Evolutionary conservation across 2,113 vertebrate species (phyloP).

Genomic region (Alces alces): DNA sequence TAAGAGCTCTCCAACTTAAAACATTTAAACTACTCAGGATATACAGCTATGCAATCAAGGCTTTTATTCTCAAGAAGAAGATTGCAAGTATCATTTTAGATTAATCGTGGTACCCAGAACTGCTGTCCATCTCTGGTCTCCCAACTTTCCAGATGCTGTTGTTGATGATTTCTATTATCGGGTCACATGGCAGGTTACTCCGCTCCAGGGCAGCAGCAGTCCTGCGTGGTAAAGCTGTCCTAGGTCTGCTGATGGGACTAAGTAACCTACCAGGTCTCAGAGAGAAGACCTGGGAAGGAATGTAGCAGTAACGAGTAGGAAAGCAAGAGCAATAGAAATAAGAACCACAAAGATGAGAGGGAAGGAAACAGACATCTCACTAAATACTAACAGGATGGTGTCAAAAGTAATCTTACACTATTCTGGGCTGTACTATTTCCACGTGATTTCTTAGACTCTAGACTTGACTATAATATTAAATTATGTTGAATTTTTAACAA

Average conservation of each 20-base stretch:
- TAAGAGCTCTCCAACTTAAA: neutral
- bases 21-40: neutral
- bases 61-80: neutral
- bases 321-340: neutral
- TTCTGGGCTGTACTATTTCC: neutral
- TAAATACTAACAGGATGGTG: neutral
- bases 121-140: neutral
- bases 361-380: neutral
- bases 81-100: neutral
- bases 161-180: neutral
- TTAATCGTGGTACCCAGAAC: neutral
- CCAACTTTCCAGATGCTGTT: neutral
- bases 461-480: neutral
- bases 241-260: neutral
- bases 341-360: neutral
- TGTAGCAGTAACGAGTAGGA: neutral
- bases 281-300: neutral
- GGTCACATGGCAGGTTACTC: neutral
- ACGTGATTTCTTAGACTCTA: neutral
- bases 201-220: accelerated
- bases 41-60: neutral
- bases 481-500: neutral
- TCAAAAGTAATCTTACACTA: neutral
- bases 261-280: neutral
- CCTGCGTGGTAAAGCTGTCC: neutral